Conservation (phyloP, 2,113 vertebrate species). For the Collichthys lucidus region DNA sequence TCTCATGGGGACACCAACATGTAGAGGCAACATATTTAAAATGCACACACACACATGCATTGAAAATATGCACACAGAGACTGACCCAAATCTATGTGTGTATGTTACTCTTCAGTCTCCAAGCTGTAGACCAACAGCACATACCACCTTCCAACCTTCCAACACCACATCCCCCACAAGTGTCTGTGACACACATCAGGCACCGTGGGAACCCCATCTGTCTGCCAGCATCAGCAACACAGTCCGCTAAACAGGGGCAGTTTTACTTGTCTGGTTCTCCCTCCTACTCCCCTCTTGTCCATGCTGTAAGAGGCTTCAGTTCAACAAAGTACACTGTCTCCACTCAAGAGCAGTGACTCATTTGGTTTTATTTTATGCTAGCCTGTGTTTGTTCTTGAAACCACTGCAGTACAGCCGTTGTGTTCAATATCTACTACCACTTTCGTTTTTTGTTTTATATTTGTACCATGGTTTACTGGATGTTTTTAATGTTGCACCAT, state of each 20-base stretch:
- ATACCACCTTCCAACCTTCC: conserved; percentile 56
- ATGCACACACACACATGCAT: neutral
- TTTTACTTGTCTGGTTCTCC: conserved; percentile 5
- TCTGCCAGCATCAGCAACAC: conserved; percentile 56
- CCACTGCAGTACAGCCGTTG: neutral
- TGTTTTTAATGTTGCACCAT: conserved; percentile 40
- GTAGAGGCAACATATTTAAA: conserved; percentile 41
- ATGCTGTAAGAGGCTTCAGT: conserved; percentile 10
- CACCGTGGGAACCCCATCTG: conserved; percentile 50
- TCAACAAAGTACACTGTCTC: conserved; percentile 9
- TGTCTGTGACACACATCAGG: conserved; percentile 59
- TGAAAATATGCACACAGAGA: neutral
- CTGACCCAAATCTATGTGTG: conserved; percentile 15
- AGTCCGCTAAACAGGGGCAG: conserved; percentile 14
- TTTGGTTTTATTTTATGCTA: conserved; percentile 20
- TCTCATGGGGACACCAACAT: conserved; percentile 17
- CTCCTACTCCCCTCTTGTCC: neutral
- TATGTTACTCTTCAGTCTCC: conserved; percentile 42
- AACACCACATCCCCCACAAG: conserved; percentile 38
- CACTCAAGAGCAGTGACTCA: conserved; percentile 13
- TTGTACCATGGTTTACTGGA: conserved; percentile 32
- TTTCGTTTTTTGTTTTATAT: conserved; percentile 26
- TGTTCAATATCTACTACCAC: conserved; percentile 20
- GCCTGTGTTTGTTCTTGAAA: conserved; percentile 15
- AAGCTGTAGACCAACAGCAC: conserved; percentile 48